Conservation (phyloP, 2,113 vertebrate genomes). For the Calonectris borealis region DNA sequence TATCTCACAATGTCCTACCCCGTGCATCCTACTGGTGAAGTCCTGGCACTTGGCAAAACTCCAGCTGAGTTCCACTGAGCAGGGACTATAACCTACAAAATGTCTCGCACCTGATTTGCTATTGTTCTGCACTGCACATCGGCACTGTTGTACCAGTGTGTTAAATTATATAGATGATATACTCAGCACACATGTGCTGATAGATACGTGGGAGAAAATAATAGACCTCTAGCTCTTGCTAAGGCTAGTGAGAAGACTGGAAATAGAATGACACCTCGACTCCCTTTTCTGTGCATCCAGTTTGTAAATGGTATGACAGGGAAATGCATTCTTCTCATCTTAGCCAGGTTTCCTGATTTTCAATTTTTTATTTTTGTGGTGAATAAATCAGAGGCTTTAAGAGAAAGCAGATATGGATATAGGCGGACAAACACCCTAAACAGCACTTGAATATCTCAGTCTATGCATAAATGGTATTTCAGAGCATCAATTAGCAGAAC, state of each 20-base stretch:
- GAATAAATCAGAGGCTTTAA: neutral
- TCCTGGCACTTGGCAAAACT: neutral
- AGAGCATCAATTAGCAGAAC: constrained; percentile 25
- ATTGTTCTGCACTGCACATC: neutral
- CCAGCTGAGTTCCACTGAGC: neutral
- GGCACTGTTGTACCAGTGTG: neutral
- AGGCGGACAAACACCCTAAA: neutral
- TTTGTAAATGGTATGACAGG: neutral
- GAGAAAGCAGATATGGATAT: neutral
- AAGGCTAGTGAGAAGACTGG: neutral
- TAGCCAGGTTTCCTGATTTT: neutral
- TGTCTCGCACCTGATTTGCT: neutral
- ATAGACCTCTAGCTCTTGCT: neutral
- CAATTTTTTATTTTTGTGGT: neutral
- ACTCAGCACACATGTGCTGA: neutral
- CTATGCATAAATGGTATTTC: constrained; percentile 15
- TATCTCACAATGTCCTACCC: neutral
- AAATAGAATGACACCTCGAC: neutral
- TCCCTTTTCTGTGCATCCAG: neutral
- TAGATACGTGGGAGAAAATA: neutral
- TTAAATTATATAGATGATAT: neutral
- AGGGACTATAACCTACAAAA: neutral
- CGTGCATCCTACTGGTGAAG: neutral
- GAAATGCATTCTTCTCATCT: neutral
- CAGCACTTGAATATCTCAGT: neutral